Percentiles rank a stretch among this genome's conserved stretches.
phyloP scores from a whole-genome alignment of 2,113 vertebrate genomes.

The Perca schrenkii region DNA sequence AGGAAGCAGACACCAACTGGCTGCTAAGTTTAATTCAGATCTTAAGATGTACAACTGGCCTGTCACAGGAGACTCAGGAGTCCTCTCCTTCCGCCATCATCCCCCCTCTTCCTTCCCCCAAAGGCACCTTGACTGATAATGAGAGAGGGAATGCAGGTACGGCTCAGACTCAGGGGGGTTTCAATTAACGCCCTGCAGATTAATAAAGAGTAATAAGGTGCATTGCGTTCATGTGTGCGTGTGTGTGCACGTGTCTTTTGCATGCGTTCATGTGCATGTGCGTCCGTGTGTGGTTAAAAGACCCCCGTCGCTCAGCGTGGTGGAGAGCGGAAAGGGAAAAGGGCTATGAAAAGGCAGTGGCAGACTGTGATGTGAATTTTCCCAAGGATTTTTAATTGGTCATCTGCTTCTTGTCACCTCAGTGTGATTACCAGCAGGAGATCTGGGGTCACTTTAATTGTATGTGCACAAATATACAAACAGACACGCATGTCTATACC shows the following conservation, averaged over 20 bases:
- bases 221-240: conserved; percentile 57
- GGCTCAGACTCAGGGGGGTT: conserved; percentile 82
- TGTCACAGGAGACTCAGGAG: conserved; percentile 59
- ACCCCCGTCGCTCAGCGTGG: conserved; percentile 70
- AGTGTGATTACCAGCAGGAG: conserved; percentile 59
- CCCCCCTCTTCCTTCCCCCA: conserved; percentile 68
- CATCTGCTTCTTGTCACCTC: conserved; percentile 63
- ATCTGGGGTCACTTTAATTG: conserved; percentile 43
- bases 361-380: conserved; percentile 46
- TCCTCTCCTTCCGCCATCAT: conserved; percentile 48
- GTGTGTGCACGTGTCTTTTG: conserved; percentile 38
- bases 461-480: conserved; percentile 36
- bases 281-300: conserved; percentile 35
- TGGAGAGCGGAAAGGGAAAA: conserved; percentile 54
- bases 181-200: conserved; percentile 89
- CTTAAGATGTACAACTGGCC: conserved; percentile 58
- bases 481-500: not conserved
- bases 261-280: conserved; percentile 25
- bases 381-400: conserved; percentile 75
- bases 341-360: conserved; percentile 59
- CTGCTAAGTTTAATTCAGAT: conserved; percentile 62
- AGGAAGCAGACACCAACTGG: conserved; percentile 27
- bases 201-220: conserved; percentile 87
- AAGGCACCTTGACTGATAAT: conserved; percentile 90
- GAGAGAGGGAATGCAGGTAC: conserved; percentile 84